Conservation (phyloP, 2,113 vertebrate species). For the Carettochelys insculpta region DNA sequence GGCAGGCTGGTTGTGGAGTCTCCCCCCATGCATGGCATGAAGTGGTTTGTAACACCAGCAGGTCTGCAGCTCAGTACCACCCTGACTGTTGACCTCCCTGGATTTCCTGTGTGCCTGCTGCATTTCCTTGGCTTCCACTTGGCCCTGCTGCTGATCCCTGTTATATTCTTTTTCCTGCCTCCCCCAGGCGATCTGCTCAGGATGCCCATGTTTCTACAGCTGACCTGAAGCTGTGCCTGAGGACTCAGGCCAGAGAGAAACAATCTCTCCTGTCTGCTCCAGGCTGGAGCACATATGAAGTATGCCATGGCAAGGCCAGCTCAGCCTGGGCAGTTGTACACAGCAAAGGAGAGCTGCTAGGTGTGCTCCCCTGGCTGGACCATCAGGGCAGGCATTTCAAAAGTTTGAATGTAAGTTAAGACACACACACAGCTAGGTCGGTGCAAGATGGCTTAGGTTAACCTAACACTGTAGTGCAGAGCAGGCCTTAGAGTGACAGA, state of each 20-base stretch:
- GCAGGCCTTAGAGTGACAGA: background rate
- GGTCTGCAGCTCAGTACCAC: background rate
- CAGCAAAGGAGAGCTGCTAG: too few species aligned
- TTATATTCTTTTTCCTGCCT: background rate
- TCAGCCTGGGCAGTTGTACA: background rate
- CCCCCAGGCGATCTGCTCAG: background rate
- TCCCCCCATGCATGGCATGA: background rate
- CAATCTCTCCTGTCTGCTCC: background rate
- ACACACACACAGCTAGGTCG: background rate
- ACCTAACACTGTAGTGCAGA: background rate
- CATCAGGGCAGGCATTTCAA: background rate
- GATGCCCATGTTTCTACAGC: background rate
- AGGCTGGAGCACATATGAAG: background rate
- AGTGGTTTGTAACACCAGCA: background rate
- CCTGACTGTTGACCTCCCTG: background rate
- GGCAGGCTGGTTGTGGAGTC: background rate
- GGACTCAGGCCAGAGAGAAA: background rate
- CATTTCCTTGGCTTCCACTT: background rate
- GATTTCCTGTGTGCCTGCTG: background rate
- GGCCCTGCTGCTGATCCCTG: background rate
- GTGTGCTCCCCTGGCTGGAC: background rate
- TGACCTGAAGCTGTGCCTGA: background rate
- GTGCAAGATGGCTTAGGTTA: background rate
- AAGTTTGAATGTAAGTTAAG: background rate
- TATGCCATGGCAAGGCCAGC: background rate